Evolutionary conservation across 1,140 invertebrate genomes (phyloP).

Genomic region (Drosophila auraria): DNA sequence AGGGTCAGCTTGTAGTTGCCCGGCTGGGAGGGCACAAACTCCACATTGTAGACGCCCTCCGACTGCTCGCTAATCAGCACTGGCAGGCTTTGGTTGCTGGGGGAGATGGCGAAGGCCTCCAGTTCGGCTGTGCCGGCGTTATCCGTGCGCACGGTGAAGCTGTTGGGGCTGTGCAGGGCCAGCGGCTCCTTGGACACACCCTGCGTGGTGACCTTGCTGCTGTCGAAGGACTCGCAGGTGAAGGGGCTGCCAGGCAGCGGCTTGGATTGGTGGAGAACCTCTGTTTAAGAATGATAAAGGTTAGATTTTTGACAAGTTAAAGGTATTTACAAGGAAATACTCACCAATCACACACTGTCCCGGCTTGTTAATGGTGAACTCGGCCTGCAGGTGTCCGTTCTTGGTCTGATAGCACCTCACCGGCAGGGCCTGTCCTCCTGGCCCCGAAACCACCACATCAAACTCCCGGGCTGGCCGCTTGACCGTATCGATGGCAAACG

Average conservation of each 20-base stretch:
- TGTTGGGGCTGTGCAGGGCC: constrained; percentile 93
- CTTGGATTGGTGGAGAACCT: constrained; percentile 96
- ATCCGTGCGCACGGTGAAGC: constrained; percentile 94
- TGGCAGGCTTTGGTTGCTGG: constrained; percentile 94
- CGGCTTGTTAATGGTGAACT: constrained; percentile 94
- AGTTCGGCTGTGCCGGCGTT: constrained; percentile 96
- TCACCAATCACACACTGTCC: constrained; percentile 89
- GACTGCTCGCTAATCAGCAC: constrained; percentile 91
- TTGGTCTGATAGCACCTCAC: constrained; percentile 98
- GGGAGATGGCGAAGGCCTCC: constrained; percentile 94
- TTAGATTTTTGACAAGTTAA: background rate
- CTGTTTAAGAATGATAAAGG: constrained; percentile 67
- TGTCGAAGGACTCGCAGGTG: constrained; percentile 97
- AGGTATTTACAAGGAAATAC: background rate
- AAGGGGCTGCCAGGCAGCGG: constrained; percentile 98
- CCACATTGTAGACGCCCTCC: constrained; percentile 91
- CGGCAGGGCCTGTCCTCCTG: constrained; percentile 95
- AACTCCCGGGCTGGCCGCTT: constrained; percentile 94
- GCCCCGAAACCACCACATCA: constrained; percentile 95
- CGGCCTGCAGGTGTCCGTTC: constrained; percentile 95
- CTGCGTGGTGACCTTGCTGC: constrained; percentile 90
- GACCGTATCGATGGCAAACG: constrained; percentile 95
- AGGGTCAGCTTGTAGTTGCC: constrained; percentile 96
- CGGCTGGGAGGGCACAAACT: constrained; percentile 94
- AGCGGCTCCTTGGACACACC: constrained; percentile 92